These are phyloP conservation scores for Archaeoteleia sp. DNA, from an alignment of 2,888 invertebrate genomes.

Conservation along the genomic window DNA sequence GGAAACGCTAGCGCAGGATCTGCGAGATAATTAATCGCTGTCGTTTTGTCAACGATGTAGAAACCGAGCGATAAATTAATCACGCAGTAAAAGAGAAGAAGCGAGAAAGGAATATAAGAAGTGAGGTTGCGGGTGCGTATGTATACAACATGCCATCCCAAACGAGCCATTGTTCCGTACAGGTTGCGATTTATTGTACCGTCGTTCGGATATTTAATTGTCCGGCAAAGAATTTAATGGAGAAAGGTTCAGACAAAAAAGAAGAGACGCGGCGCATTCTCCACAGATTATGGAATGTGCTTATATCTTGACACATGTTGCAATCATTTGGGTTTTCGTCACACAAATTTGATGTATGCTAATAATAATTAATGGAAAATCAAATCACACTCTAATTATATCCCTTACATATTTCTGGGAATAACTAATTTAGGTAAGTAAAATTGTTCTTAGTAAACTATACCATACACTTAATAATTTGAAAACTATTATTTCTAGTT, in stretches of 20 bases:
- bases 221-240: slow-evolving; percentile 51
- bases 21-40: slow-evolving; percentile 56
- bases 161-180: slow-evolving; percentile 50
- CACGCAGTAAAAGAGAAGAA: slow-evolving; percentile 39
- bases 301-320: slow-evolving; percentile 37
- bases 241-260: slow-evolving; percentile 46
- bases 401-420: too few relatives aligned
- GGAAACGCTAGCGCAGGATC: slow-evolving; percentile 47
- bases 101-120: slow-evolving; percentile 38
- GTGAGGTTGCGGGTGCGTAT: slow-evolving; percentile 44
- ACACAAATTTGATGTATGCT: too few relatives aligned
- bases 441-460: too few relatives aligned
- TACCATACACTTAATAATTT: too few relatives aligned
- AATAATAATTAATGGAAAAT: too few relatives aligned
- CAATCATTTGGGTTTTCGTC: slow-evolving; percentile 23
- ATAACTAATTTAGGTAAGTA: too few relatives aligned
- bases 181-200: slow-evolving; percentile 58
- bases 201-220: slow-evolving; percentile 59
- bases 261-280: not conserved
- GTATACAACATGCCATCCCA: slow-evolving; percentile 43
- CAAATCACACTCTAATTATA: too few relatives aligned
- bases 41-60: slow-evolving; percentile 54
- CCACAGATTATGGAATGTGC: slow-evolving; percentile 29
- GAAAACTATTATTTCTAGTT: too few relatives aligned
- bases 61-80: slow-evolving; percentile 56